phyloP scores from a whole-genome alignment of 2,797 vertebrate species.

The Salarias fasciatus region DNA sequence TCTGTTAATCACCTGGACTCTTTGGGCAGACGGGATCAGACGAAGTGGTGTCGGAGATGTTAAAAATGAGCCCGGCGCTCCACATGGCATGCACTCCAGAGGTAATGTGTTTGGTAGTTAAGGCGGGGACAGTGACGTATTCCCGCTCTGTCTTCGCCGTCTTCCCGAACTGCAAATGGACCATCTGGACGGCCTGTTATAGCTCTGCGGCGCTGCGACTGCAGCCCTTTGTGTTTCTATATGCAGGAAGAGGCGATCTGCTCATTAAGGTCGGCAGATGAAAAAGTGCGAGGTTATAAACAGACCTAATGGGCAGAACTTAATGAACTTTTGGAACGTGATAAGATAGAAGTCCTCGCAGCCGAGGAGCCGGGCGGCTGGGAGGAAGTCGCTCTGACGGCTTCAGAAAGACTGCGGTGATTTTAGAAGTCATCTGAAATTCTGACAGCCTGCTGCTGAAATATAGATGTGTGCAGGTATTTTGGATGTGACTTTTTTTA shows the following conservation, averaged over 20 bases:
- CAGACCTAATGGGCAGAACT: constrained; percentile 59
- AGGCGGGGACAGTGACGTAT: constrained; percentile 75
- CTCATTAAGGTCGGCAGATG: constrained; percentile 62
- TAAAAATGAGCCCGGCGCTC: constrained; percentile 65
- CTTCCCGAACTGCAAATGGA: constrained; percentile 67
- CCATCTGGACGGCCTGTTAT: constrained; percentile 75
- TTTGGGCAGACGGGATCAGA: constrained; percentile 53
- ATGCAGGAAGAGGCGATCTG: constrained; percentile 61
- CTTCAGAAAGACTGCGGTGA: constrained; percentile 47
- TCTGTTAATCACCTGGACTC: constrained; percentile 61
- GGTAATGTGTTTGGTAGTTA: constrained; percentile 80
- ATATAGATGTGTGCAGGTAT: constrained; percentile 61
- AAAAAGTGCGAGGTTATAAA: constrained; percentile 67
- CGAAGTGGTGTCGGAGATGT: constrained; percentile 54
- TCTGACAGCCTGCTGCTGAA: constrained; percentile 58
- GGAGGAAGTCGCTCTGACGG: constrained; percentile 32
- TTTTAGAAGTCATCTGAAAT: constrained; percentile 60
- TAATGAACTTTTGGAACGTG: constrained; percentile 55
- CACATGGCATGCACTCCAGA: constrained; percentile 70
- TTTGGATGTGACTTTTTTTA: constrained; percentile 32
- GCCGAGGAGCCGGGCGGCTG: neutral
- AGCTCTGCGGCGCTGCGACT: constrained; percentile 57
- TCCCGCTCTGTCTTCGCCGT: constrained; percentile 53
- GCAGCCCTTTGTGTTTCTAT: constrained; percentile 57
- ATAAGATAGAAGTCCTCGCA: constrained; percentile 35